Evolutionary conservation across 1,140 invertebrate genomes (phyloP).

Genomic region (Lithobius niger): DNA sequence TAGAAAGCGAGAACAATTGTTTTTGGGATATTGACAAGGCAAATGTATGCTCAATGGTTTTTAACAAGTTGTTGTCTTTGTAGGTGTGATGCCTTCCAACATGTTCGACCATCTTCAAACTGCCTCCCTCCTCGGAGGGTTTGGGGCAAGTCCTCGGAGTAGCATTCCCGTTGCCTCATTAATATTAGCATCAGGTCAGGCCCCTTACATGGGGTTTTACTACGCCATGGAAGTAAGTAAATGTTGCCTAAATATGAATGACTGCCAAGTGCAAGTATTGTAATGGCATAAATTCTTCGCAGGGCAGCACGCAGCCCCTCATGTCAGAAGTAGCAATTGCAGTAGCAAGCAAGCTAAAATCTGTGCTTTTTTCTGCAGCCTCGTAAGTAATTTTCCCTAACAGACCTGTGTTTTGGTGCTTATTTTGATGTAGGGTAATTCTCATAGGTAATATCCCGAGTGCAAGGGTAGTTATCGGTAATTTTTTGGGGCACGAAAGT

Average conservation of each 20-base stretch:
- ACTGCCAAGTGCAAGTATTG: too few species aligned
- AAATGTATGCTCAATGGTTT: neutral
- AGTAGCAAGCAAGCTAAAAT: slow-evolving; percentile 75
- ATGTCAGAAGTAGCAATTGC: slow-evolving; percentile 75
- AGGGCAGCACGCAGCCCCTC: slow-evolving; percentile 53
- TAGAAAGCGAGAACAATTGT: neutral
- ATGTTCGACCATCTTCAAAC: slow-evolving; percentile 75
- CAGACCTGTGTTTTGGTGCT: too few species aligned
- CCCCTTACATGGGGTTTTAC: slow-evolving; percentile 77
- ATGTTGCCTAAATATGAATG: neutral
- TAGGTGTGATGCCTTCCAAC: slow-evolving; percentile 53
- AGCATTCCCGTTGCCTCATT: slow-evolving; percentile 60
- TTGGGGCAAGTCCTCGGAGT: slow-evolving; percentile 50
- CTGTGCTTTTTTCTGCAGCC: slow-evolving; percentile 51
- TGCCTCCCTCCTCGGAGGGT: slow-evolving; percentile 63
- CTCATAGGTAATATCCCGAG: too few species aligned
- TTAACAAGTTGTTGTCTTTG: slow-evolving; percentile 8
- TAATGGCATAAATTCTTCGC: too few species aligned
- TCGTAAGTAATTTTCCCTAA: slow-evolving; percentile 44
- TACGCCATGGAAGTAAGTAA: slow-evolving; percentile 55
- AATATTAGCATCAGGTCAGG: slow-evolving; percentile 60
- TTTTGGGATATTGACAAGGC: neutral
- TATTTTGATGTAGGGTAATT: too few species aligned
- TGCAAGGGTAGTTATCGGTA: too few species aligned
- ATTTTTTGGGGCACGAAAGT: too few species aligned